A percentile compares a stretch with the other conserved stretches of the same genome.
These are phyloP conservation scores for Spheniscus humboldti DNA, from an alignment of 2,797 vertebrate species.

Conservation along the genomic window DNA sequence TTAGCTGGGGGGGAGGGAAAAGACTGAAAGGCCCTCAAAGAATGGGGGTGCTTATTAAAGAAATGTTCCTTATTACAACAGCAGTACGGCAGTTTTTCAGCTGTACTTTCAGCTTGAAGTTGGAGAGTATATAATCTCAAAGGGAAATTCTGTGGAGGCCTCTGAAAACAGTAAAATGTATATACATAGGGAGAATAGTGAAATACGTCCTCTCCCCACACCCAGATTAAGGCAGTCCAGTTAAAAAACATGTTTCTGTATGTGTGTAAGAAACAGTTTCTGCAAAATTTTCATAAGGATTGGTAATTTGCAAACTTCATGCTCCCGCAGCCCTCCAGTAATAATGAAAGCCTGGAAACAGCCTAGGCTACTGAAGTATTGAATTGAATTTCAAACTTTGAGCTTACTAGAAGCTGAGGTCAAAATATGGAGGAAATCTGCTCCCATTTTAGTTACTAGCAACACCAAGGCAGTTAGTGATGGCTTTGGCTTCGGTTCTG, in stretches of 20 bases:
- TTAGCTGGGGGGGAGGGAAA: neutral
- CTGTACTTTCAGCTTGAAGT: neutral
- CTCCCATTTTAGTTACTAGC: conserved; percentile 12
- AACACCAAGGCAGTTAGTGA: neutral
- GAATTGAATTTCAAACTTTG: neutral
- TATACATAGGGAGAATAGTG: neutral
- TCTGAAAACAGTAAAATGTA: neutral
- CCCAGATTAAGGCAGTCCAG: neutral
- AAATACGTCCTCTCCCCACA: neutral
- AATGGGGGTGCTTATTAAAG: neutral
- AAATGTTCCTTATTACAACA: neutral
- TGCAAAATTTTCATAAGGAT: neutral
- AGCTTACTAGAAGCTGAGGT: neutral
- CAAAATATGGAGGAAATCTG: neutral
- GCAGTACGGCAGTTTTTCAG: neutral
- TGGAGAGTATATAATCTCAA: neutral
- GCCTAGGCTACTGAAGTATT: neutral
- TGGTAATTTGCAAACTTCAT: neutral
- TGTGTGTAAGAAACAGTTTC: neutral
- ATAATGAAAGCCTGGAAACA: neutral
- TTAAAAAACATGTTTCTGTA: neutral
- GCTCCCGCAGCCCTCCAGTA: neutral
- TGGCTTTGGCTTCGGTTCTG: neutral
- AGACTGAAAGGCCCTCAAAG: neutral
- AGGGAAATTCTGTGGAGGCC: neutral